Base-by-base conservation (phyloP, 1,140 invertebrate species). In the Brachionus koreanus region DNA sequence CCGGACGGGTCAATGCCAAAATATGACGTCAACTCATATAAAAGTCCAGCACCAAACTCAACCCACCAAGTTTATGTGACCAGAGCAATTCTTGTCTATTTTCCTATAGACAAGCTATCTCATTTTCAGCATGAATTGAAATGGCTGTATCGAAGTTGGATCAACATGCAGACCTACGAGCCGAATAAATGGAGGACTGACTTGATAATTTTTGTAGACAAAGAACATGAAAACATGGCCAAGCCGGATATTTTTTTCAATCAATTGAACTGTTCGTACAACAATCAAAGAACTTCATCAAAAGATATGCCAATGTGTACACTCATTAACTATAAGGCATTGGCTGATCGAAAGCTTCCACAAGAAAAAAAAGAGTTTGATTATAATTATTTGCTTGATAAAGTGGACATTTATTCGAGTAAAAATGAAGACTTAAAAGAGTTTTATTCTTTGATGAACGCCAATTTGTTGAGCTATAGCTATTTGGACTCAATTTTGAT, bases 401-500 rank as follows among this genome's bases (percentile, higher is more conserved):
- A 79, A 65, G 35, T 61, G 5, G 49, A 79, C 23, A 35, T 79
- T 23, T 79, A 23, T 35, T 61, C 46, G 10, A 19, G 57, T 13
- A 42, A 79, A 33, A 25, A 29, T 12, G 61, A 57, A 35, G 35
- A 79, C 35, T 23, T 79, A n/a, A 61, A 57, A 19, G 39, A 79
- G 16, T 79, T 79, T 25, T 79, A 79, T 19, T 42, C 49, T 12
- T 23, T 61, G 19, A 16, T 79, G 25, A 79, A 79, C 5, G 49
- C 23, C n/a, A 39, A 69, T 69, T 46, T 82, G 10, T 29, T 19
- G 29, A 43, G 5, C n/a, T 82, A 82, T 52, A 42, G 19, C 9
- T 82, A 82, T 57, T 63, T 82, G 23, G 67, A 82, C 25, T 82
- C 82, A 10, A 74, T 82, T 72, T 9, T 65, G 33, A 82, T 82